Evolutionary conservation across 2,888 invertebrate genomes (phyloP).

Genomic region (Tachina fera): DNA sequence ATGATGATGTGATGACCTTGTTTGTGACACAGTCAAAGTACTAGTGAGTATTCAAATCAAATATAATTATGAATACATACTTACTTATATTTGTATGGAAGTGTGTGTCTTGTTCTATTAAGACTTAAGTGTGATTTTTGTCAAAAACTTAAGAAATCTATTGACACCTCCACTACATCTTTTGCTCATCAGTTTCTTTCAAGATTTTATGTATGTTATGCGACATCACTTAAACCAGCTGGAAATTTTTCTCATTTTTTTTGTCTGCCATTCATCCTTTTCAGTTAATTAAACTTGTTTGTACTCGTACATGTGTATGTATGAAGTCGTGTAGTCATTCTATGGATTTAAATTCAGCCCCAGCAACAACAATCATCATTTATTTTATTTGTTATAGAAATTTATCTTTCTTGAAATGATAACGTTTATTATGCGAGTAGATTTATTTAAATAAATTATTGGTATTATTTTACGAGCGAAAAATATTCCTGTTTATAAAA

Average conservation of each 20-base stretch:
- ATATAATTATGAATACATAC: constrained; percentile 7
- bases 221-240: constrained; percentile 32
- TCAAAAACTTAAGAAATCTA: constrained; percentile 50
- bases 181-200: constrained; percentile 9
- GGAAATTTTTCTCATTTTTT: constrained; percentile 15
- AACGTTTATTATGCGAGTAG: constrained; percentile 11
- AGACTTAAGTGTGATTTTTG: constrained; percentile 66
- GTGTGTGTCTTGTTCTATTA: constrained; percentile 40
- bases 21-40: constrained; percentile 52
- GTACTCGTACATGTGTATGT: neutral
- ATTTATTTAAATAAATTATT: constrained; percentile 52
- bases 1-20: constrained; percentile 67
- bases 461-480: constrained; percentile 13
- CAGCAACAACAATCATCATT: constrained; percentile 44
- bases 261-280: constrained; percentile 7
- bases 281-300: constrained; percentile 30
- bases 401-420: constrained; percentile 44
- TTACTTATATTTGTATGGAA: too few species aligned
- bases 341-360: constrained; percentile 14
- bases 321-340: neutral
- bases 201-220: constrained; percentile 9
- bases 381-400: constrained; percentile 17
- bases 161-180: constrained; percentile 33
- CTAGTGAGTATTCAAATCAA: neutral
- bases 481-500: neutral